A percentile compares a stretch with the other conserved stretches of the same genome.
Conservation (phyloP, 2,113 vertebrate genomes). For the Hippocampus comes region DNA sequence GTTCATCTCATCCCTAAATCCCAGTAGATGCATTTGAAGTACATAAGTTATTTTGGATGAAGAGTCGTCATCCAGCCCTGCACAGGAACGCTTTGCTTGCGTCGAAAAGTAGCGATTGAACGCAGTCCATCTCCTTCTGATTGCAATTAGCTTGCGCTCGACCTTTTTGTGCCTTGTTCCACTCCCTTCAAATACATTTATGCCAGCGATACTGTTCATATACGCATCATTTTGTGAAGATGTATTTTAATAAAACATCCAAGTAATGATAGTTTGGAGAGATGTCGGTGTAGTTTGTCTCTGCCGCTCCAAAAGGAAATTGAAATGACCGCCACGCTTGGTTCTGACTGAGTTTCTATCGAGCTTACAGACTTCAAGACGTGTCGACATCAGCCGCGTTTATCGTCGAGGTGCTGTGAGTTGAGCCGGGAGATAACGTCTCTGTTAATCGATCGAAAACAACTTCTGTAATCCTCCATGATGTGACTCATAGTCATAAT, state of each 20-base stretch:
- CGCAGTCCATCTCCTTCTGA: constrained; percentile 18
- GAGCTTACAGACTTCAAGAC: no score
- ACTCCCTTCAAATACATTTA: constrained; percentile 34
- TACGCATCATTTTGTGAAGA: constrained; percentile 35
- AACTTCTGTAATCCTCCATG: constrained; percentile 59
- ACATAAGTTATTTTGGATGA: neutral
- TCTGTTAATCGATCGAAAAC: constrained; percentile 42
- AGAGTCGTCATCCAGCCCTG: constrained; percentile 11
- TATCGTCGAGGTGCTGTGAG: no score
- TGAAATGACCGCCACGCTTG: no score
- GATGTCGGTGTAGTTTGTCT: constrained; percentile 8
- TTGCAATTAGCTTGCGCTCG: constrained; percentile 13
- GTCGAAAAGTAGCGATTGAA: constrained; percentile 39
- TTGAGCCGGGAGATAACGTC: constrained; percentile 24
- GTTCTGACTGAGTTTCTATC: no score
- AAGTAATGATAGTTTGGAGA: constrained; percentile 29
- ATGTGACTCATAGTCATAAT: constrained; percentile 70
- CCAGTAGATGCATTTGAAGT: neutral
- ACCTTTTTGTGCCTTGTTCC: constrained; percentile 47
- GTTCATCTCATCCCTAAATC: constrained; percentile 1
- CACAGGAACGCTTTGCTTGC: constrained; percentile 38
- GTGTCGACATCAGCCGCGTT: no score
- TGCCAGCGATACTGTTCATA: constrained; percentile 36
- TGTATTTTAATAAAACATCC: constrained; percentile 58
- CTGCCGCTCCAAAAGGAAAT: no score